Conservation (phyloP, 1,140 invertebrate species). For the Drosophila rufa region DNA sequence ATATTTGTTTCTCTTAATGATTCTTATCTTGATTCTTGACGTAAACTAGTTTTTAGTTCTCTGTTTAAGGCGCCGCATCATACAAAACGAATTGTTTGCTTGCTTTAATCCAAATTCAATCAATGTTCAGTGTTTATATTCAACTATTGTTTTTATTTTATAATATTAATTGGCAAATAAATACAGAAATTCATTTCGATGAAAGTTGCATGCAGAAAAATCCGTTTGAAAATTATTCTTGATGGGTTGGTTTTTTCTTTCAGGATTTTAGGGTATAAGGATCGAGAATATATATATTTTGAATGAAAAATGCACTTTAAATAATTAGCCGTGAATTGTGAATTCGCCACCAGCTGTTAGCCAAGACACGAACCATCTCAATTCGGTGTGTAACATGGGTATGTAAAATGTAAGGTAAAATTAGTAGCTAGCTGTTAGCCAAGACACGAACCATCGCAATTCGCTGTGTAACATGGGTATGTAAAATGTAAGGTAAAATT, state of each 20-base stretch:
- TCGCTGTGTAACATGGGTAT: not conserved
- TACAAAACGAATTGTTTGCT: slow-evolving; percentile 46
- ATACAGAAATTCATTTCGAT: slow-evolving; percentile 65
- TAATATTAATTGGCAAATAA: slow-evolving; percentile 52
- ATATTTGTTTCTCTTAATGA: slow-evolving; percentile 17
- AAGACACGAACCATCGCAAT: not conserved
- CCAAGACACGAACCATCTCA: not conserved
- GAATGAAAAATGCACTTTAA: not conserved
- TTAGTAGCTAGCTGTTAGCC: not conserved
- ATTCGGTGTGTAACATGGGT: not conserved
- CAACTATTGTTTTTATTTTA: slow-evolving; percentile 46
- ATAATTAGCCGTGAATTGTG: not conserved
- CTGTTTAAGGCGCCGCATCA: slow-evolving; percentile 47
- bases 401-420: not conserved
- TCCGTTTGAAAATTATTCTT: not conserved
- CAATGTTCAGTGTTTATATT: slow-evolving; percentile 59
- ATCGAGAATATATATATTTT: not conserved
- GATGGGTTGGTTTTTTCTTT: not conserved
- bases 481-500: not conserved
- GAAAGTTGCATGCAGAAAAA: slow-evolving; percentile 57
- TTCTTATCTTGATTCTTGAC: slow-evolving; percentile 34
- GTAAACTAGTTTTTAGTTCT: slow-evolving; percentile 54
- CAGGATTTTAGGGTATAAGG: not conserved
- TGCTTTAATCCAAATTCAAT: slow-evolving; percentile 49
- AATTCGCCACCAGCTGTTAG: not conserved